Conservation (phyloP, 2,113 vertebrate genomes). For the Dipodomys stephensi region DNA sequence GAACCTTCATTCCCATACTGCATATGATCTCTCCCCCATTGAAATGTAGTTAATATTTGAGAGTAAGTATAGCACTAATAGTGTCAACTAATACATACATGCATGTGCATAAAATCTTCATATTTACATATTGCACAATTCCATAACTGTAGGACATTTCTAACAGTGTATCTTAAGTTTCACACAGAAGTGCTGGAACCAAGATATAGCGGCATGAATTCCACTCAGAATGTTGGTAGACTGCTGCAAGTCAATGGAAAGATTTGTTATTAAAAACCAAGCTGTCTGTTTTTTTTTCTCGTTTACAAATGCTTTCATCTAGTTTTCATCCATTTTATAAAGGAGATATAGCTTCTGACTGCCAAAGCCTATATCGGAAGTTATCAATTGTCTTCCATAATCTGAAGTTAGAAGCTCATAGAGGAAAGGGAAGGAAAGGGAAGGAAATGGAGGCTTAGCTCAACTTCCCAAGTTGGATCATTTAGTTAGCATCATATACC, state of each 20-base stretch:
- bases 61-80: slow-evolving; percentile 4
- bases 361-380: not conserved
- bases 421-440: not conserved
- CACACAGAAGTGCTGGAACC: slow-evolving; percentile 3
- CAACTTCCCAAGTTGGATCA: not conserved
- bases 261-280: not conserved
- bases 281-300: slow-evolving; percentile 2
- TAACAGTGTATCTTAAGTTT: slow-evolving; percentile 72
- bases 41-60: slow-evolving; percentile 8
- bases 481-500: not conserved
- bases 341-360: not conserved
- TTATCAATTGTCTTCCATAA: not conserved
- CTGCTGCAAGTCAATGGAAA: slow-evolving; percentile 37
- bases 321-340: slow-evolving; percentile 4
- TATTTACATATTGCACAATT: slow-evolving; percentile 54
- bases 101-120: not conserved
- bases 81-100: not conserved
- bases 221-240: slow-evolving; percentile 43
- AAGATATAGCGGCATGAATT: not conserved
- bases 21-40: not conserved
- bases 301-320: not conserved
- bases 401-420: not conserved
- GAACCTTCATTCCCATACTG: not conserved
- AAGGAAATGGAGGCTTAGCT: not conserved
- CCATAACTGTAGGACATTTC: slow-evolving; percentile 67